These are phyloP conservation scores for Ips typographus DNA, from an alignment of 1,140 invertebrate species.

Conservation along the genomic window DNA sequence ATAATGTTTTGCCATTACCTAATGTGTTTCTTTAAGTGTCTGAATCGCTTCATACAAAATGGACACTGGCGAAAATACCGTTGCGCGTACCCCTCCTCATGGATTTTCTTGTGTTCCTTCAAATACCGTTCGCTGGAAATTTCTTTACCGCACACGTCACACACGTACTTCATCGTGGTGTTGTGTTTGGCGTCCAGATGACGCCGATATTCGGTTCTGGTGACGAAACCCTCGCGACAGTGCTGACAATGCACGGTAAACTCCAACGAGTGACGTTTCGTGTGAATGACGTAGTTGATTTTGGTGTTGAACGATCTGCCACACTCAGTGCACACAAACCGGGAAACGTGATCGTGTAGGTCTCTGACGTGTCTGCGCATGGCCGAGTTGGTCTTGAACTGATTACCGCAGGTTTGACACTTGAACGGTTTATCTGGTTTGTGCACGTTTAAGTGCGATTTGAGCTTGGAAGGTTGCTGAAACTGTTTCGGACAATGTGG, in stretches of 20 bases:
- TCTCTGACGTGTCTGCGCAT: slow-evolving; percentile 54
- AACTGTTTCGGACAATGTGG: slow-evolving; percentile 23
- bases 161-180: slow-evolving; percentile 18
- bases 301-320: slow-evolving; percentile 36
- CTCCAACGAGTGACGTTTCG: slow-evolving; percentile 47
- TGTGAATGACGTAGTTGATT: slow-evolving; percentile 32
- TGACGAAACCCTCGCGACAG: slow-evolving; percentile 51
- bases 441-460: slow-evolving; percentile 45
- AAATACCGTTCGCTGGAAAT: slow-evolving; percentile 37
- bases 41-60: slow-evolving; percentile 51
- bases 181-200: slow-evolving; percentile 38
- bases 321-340: slow-evolving; percentile 31
- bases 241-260: slow-evolving; percentile 46
- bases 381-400: slow-evolving; percentile 26
- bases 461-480: slow-evolving; percentile 42
- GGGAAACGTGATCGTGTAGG: slow-evolving; percentile 29
- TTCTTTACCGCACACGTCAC: slow-evolving; percentile 56
- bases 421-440: slow-evolving; percentile 26
- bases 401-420: slow-evolving; percentile 30
- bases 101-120: slow-evolving; percentile 29
- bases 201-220: slow-evolving; percentile 33
- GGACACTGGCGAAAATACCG: slow-evolving; percentile 53
- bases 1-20: slow-evolving; percentile 4
- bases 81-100: slow-evolving; percentile 36
- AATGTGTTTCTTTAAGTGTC: slow-evolving; percentile 22